Evolutionary conservation across 2,888 invertebrate genomes (phyloP).

Genomic region (Ormyrus nitidulus): DNA sequence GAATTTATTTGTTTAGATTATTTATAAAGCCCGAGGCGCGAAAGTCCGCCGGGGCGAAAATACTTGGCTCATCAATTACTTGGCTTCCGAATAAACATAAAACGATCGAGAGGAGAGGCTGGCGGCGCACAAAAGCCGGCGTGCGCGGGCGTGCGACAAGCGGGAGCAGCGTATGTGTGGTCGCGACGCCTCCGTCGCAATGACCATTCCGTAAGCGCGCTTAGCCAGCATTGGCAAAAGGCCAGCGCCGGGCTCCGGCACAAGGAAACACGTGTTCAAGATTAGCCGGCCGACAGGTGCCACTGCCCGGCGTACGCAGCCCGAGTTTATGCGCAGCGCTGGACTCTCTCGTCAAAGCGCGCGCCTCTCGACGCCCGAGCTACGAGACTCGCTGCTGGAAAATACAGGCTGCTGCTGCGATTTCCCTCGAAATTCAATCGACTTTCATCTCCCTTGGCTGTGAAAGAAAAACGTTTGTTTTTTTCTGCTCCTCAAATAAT

Average conservation of each 20-base stretch:
- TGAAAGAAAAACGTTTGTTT: too few relatives aligned
- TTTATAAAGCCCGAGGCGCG: too few relatives aligned
- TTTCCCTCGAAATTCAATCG: too few relatives aligned
- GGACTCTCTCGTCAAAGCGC: background rate
- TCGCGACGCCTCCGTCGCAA: background rate
- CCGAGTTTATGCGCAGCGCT: background rate
- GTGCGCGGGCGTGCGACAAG: background rate
- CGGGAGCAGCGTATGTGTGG: background rate
- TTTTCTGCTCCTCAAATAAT: too few relatives aligned
- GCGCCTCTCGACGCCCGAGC: background rate
- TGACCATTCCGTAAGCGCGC: constrained; percentile 14
- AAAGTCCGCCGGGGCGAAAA: too few relatives aligned
- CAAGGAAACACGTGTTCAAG: constrained; percentile 73
- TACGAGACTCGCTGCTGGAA: too few relatives aligned
- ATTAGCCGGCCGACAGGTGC: constrained; percentile 74
- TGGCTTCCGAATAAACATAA: too few relatives aligned
- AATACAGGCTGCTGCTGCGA: too few relatives aligned
- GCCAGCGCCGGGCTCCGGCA: constrained; percentile 65
- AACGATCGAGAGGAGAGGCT: too few relatives aligned
- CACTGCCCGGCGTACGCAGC: constrained; percentile 4
- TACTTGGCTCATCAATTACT: too few relatives aligned
- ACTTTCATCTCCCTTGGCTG: too few relatives aligned
- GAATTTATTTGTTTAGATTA: too few relatives aligned
- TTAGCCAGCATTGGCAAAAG: constrained; percentile 62
- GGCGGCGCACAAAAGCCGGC: background rate